Evolutionary conservation across 2,888 invertebrate species (phyloP), one percentile per base, ranked within the genome.

Genomic region (Glyphotaelius pellucidus): DNA sequence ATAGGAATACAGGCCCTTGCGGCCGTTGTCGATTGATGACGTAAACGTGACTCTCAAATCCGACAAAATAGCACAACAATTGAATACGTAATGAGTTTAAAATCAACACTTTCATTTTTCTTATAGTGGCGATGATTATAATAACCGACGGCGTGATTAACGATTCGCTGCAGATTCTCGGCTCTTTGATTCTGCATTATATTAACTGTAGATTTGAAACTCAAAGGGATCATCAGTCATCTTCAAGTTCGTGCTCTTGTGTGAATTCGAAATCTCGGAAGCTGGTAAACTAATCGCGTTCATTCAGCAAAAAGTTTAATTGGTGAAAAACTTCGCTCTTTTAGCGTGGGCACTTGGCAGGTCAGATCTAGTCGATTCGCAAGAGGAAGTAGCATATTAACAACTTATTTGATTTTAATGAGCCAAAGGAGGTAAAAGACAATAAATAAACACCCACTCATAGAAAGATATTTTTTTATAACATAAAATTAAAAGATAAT

Each of bases 71-170:
- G 47, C 47, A 67, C 47, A 47, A 87, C 87, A 87, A 87, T 67
- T 31, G 87, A 52, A 52, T 52, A 87, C 87, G 15, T n/a, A 47
- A 87, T 87, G 87, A 52, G 12, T 31, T n/a, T 31, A 52, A 42
- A 52, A 87, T 67, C 42, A 47, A 31, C 52, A 87, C 67, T 87
- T 87, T 87, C 87, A 52, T 52, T 87, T 31, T 87, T 47, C 30
- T 87, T 87, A 25, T 87, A 87, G 52, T 87, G 67, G 52, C 52
- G 87, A 87, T 19, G 87, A 31, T 47, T 47, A 86, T 87, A 52
- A 87, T 52, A 67, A 67, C n/a, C 31, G 11, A 14, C 19, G 11
- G 30, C 87, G 31, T 87, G 31, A 87, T 87, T 87, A 87, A 47
- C 31, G 31, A 87, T 52, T 47, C 31, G 87, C 19, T 67, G 31